Base-by-base conservation (phyloP, 2,113 vertebrate genomes). In the Seriola dumerili region DNA sequence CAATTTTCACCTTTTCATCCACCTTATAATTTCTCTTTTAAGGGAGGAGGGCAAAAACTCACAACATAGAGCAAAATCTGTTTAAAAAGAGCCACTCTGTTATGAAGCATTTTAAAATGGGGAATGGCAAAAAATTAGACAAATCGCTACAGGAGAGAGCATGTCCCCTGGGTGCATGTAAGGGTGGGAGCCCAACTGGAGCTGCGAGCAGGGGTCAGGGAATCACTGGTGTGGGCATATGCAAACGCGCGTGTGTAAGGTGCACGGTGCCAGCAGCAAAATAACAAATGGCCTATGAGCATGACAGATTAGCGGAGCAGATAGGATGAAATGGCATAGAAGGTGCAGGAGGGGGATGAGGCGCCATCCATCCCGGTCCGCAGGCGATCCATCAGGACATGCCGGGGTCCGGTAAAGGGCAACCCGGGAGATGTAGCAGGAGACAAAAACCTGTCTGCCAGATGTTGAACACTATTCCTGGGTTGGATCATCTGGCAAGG, bases 321-420 rank as follows among this genome's bases (percentile, higher is more conserved):
- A 81, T 78, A 85, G 84, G 73, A 89, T 90, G 84, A 93, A 93
- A 90, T 84, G 82, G 84, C 91, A 81, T 66, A 70, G 64, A 82
- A 59, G 74, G 73, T 55, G 68, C n/a, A 17, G 48, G 48, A 46
- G 44, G 72, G 81, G 59, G 68, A 64, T 52, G 76, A 78, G 67
- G 64, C 42, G 25, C 72, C 84, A 93, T 93, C 93, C 88, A 94
- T 92, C 84, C 86, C 55, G 9, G 79, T 72, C 64, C 34, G 21
- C 74, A 69, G 85, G 93, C 85, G 90, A 94, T 93, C 90, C 86
- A 94, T 93, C 93, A 94, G 85, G n/a, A 84, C 1, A 23, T 4
- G 59, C 67, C 17, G 67, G 84, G 88, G 88, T 88, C 76, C 74
- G 50, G 72, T 67, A 91, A 92, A 93, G 94, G 91, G 81, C 89